These are phyloP conservation scores for Rhyacophila evoluta DNA, from an alignment of 2,888 invertebrate genomes.

Conservation along the genomic window DNA sequence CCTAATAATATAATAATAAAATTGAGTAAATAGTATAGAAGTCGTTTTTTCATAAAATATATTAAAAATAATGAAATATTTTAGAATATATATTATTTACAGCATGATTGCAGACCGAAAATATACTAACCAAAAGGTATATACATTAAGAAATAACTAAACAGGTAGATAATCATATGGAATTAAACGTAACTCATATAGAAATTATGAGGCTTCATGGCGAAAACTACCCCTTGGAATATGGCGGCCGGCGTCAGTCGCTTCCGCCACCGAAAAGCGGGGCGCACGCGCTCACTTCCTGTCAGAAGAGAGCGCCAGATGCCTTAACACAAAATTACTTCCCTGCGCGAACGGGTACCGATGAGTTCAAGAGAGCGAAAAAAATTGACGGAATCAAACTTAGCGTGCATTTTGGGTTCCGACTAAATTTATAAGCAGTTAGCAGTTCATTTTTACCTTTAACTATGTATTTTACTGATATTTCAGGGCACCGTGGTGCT, in stretches of 20 bases:
- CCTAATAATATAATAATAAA: too few relatives aligned
- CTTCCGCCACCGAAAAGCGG: conserved; percentile 44
- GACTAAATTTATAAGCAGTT: neutral
- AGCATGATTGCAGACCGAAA: too few relatives aligned
- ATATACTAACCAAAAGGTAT: too few relatives aligned
- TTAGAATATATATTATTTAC: too few relatives aligned
- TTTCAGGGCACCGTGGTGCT: too few relatives aligned
- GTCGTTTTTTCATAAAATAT: too few relatives aligned
- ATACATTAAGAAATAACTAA: too few relatives aligned
- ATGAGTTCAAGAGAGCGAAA: neutral
- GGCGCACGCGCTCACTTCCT: conserved; percentile 45
- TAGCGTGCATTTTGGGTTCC: neutral
- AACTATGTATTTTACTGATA: too few relatives aligned
- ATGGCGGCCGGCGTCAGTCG: conserved; percentile 47
- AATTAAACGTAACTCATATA: neutral
- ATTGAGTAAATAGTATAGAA: too few relatives aligned
- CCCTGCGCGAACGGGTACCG: neutral
- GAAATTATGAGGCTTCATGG: neutral
- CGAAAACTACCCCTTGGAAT: conserved; percentile 25
- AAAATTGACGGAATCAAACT: neutral
- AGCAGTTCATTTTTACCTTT: too few relatives aligned
- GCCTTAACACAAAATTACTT: conserved; percentile 35
- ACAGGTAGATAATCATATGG: neutral
- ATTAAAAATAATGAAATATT: too few relatives aligned
- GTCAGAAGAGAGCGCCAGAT: conserved; percentile 38